Conservation (phyloP, 53 echinoderm and acorn worm genomes). For the Stichopus horrens region DNA sequence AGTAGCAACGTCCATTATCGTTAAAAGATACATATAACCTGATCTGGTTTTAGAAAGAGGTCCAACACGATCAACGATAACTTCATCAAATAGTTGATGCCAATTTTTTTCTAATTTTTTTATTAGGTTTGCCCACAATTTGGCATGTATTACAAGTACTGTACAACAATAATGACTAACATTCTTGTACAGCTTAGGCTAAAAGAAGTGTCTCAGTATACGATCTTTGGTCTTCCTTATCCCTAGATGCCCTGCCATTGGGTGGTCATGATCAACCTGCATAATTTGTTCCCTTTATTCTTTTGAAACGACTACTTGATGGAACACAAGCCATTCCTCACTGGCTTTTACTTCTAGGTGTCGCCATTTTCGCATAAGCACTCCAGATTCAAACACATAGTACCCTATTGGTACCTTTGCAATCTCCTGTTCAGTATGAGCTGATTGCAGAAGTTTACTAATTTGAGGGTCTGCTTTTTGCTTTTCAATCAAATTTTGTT, state of each 20-base stretch:
- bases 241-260: constrained; percentile 66
- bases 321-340: constrained; percentile 60
- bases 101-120: constrained; percentile 36
- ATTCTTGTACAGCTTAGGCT: constrained; percentile 55
- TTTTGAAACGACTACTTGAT: constrained; percentile 65
- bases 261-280: constrained; percentile 60
- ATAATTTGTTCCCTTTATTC: constrained; percentile 52
- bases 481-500: constrained; percentile 37
- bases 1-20: too few species aligned
- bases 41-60: constrained; percentile 47
- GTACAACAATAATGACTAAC: constrained; percentile 67
- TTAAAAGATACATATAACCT: too few species aligned
- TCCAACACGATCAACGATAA: constrained; percentile 61
- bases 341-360: constrained; percentile 66
- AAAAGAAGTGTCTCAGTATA: constrained; percentile 63
- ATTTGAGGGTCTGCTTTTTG: too few species aligned
- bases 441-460: too few species aligned
- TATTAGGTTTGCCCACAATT: constrained; percentile 64
- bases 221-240: constrained; percentile 59
- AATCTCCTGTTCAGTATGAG: too few species aligned
- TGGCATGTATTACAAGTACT: constrained; percentile 68
- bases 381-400: constrained; percentile 52
- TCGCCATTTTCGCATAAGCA: constrained; percentile 78
- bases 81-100: constrained; percentile 40
- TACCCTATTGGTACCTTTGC: constrained; percentile 64